Conservation (phyloP, 1,140 invertebrate genomes). For the Brachionus sp. region DNA sequence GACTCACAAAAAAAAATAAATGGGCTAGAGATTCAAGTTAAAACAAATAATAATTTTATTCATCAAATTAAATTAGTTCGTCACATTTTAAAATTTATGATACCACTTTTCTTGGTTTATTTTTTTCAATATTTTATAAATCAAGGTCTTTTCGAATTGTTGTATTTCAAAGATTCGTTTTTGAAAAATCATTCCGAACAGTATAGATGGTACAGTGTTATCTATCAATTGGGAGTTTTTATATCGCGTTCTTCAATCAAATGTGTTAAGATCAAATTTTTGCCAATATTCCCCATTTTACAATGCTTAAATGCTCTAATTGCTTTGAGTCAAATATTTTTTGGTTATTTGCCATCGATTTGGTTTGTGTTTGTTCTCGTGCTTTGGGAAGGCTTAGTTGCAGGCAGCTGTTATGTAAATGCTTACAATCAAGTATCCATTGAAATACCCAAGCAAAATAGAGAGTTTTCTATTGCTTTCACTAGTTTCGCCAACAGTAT, state of each 20-base stretch:
- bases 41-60: not conserved
- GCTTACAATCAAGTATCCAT: conserved; percentile 46
- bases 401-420: conserved; percentile 81
- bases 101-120: conserved; percentile 75
- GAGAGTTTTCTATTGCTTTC: conserved; percentile 65
- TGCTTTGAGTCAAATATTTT: conserved; percentile 66
- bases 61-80: conserved; percentile 10
- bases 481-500: conserved; percentile 71
- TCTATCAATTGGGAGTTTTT: conserved; percentile 82
- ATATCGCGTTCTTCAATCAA: conserved; percentile 78
- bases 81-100: conserved; percentile 70
- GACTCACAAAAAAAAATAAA: not conserved
- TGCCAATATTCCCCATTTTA: conserved; percentile 73
- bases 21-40: not conserved
- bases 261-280: conserved; percentile 67
- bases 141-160: conserved; percentile 76
- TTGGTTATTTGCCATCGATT: conserved; percentile 69
- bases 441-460: conserved; percentile 53
- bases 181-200: conserved; percentile 67
- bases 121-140: conserved; percentile 86
- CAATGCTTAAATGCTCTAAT: conserved; percentile 63
- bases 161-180: conserved; percentile 67
- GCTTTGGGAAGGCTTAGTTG: conserved; percentile 74
- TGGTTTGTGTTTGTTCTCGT: conserved; percentile 71
- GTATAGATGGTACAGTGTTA: conserved; percentile 61